Percentiles rank a stretch among this genome's conserved stretches.
These are phyloP conservation scores for Idaea dimidiata DNA, from an alignment of 2,888 invertebrate genomes.

Conservation along the genomic window DNA sequence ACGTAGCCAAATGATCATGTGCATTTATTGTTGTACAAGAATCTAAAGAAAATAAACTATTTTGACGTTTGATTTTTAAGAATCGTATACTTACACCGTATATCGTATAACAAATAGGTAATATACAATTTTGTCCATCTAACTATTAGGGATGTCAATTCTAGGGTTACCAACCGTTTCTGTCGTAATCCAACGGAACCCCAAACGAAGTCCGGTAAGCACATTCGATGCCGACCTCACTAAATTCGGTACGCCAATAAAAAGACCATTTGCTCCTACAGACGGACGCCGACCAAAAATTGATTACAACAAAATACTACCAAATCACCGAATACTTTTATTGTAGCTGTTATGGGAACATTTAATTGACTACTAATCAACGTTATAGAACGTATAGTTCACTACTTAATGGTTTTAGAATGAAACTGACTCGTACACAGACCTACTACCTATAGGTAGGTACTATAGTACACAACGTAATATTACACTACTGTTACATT, in stretches of 20 bases:
- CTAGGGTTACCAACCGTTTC: constrained; percentile 14
- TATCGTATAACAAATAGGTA: too few relatives aligned
- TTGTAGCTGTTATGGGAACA: constrained; percentile 73
- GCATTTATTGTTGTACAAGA: too few relatives aligned
- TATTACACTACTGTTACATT: too few relatives aligned
- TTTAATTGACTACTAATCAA: constrained; percentile 77
- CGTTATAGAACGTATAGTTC: constrained; percentile 19
- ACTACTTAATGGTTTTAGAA: background rate
- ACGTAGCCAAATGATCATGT: too few relatives aligned
- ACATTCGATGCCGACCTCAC: constrained; percentile 62
- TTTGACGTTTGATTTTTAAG: too few relatives aligned
- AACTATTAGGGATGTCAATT: constrained; percentile 7
- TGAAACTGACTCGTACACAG: background rate
- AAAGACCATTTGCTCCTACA: constrained; percentile 68
- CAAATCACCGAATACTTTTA: constrained; percentile 76
- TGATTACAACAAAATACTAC: constrained; percentile 79
- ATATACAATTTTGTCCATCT: background rate
- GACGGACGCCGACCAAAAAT: constrained; percentile 76
- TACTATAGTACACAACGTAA: too few relatives aligned
- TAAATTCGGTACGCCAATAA: constrained; percentile 78
- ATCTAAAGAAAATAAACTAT: too few relatives aligned
- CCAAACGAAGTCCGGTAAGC: constrained; percentile 48
- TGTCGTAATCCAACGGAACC: constrained; percentile 29
- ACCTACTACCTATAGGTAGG: too few relatives aligned
- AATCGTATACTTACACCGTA: too few relatives aligned